Evolutionary conservation across 1,140 invertebrate genomes (phyloP), one percentile per base, ranked within the genome.

Genomic region (Lepeophtheirus salmonis): DNA sequence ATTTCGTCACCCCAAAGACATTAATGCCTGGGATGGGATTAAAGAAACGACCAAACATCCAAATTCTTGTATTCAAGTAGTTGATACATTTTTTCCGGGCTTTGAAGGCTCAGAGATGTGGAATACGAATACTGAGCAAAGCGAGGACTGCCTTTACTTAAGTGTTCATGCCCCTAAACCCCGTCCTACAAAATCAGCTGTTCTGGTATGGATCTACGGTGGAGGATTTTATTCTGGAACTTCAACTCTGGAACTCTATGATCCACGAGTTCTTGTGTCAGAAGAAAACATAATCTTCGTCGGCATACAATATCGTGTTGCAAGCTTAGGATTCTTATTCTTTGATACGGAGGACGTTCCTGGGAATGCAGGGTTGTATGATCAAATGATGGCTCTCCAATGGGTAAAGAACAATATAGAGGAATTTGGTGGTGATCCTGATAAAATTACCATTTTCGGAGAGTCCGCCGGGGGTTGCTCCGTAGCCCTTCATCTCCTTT

Each of bases 51-150:
- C 84, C 0, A 76, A 75, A 66, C 77, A 78, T 64, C 89, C 90
- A 17, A 89, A 89, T 67, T 83, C 86, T 24, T 97, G 94, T 74
- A 82, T 86, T 65, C 89, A 95, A 74, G 84, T 88, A 50, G 76
- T 82, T 62, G 91, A 97, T 73, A 85, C 80, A 0, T 77, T 87
- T 24, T 96, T 96, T 67, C 86, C 84, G 24, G 83, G 89, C 69
- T 96, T 97, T 71, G 72, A 82, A 2, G 92, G 86, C 14, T 85
- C 89, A 66, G 85, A 87, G 67, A 91, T 91, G 84, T 92, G 89
- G 89, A 91, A 91, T 71, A 85, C 86, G 0, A 89, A 89, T 65
- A 89, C 86, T 1, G 84, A 86, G 68, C 80, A 89, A 62, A 87
- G 84, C 14, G 89, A 94, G 74, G 89, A 94, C 69, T 94, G 89